These are phyloP conservation scores for Uropetala carovei DNA, from an alignment of 2,888 invertebrate genomes.

Conservation along the genomic window DNA sequence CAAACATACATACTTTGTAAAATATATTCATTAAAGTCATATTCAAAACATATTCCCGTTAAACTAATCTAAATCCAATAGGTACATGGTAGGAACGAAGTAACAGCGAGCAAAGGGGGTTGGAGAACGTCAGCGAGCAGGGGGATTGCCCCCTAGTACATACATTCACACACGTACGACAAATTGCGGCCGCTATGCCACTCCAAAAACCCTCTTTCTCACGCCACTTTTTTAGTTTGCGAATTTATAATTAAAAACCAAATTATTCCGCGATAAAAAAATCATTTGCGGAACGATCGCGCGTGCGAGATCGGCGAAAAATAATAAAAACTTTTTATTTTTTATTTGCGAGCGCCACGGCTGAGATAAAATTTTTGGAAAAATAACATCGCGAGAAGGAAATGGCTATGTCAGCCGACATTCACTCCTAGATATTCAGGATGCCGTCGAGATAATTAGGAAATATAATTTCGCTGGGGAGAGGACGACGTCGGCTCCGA, in stretches of 20 bases:
- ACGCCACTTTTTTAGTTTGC: constrained; percentile 18
- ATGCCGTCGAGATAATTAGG: not conserved
- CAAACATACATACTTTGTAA: no score
- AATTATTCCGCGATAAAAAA: constrained; percentile 10
- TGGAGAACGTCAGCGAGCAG: no score
- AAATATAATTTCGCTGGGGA: constrained; percentile 6
- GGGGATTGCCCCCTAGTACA: no score
- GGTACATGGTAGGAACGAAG: no score
- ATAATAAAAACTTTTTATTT: no score
- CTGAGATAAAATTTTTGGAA: not conserved
- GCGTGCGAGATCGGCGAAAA: constrained; percentile 44
- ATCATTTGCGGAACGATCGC: constrained; percentile 18
- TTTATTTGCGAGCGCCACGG: not conserved
- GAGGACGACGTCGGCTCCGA: not conserved
- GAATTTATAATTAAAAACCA: constrained; percentile 43
- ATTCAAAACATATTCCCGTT: no score
- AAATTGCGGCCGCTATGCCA: not conserved
- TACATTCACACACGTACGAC: not conserved
- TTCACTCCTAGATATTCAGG: constrained; percentile 9
- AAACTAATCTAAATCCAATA: no score
- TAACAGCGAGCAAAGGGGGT: no score
- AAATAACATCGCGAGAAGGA: no score
- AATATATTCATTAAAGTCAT: no score
- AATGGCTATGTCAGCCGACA: not conserved
- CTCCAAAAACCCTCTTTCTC: not conserved